Conservation (phyloP, 2,113 vertebrate genomes). For the Tachycineta bicolor region DNA sequence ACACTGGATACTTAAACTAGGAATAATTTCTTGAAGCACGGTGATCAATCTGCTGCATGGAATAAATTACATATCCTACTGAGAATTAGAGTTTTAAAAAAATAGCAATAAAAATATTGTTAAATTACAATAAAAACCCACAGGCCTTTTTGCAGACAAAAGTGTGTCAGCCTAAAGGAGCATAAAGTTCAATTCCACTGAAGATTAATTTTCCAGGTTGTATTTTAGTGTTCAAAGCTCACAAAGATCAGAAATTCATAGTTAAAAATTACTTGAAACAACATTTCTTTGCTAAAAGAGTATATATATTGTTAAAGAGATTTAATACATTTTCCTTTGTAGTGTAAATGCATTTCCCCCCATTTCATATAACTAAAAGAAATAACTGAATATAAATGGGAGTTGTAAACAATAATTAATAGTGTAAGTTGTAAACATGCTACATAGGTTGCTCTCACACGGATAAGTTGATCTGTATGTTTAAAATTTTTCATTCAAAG, state of each 20-base stretch:
- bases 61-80: neutral
- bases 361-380: neutral
- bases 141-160: neutral
- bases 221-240: neutral
- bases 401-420: neutral
- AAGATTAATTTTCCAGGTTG: neutral
- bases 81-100: neutral
- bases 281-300: neutral
- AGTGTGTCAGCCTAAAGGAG: neutral
- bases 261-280: neutral
- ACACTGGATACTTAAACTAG: neutral
- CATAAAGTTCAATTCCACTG: neutral
- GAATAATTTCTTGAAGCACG: neutral
- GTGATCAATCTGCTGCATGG: neutral
- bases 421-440: neutral
- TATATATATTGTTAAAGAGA: neutral
- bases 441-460: neutral
- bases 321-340: neutral
- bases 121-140: neutral
- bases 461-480: neutral
- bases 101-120: neutral
- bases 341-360: neutral
- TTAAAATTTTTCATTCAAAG: neutral
- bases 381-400: neutral
- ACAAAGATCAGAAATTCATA: neutral